phyloP scores from a whole-genome alignment of 2,113 vertebrate species.

The Emberiza fucata region DNA sequence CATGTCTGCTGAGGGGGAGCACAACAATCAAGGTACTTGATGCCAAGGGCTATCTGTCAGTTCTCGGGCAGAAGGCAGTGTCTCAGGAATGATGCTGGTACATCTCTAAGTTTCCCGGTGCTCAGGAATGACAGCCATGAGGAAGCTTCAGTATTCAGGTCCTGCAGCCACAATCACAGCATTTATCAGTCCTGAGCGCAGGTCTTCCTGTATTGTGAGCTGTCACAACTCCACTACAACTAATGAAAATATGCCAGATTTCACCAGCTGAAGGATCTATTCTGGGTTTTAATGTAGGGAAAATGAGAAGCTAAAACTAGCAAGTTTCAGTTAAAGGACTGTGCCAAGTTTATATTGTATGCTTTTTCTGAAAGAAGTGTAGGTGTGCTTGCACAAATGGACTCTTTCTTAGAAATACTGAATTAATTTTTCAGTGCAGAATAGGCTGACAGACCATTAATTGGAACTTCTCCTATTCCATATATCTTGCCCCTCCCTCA shows the following conservation, averaged over 20 bases:
- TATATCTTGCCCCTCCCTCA: neutral
- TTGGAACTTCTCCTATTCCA: fast-evolving
- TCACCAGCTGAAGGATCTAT: neutral
- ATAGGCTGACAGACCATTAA: neutral
- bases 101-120: neutral
- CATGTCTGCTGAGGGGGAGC: neutral
- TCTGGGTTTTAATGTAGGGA: neutral
- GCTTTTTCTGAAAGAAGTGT: neutral
- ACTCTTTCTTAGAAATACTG: neutral
- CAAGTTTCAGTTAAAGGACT: neutral
- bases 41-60: neutral
- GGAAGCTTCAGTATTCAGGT: neutral
- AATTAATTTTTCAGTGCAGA: neutral
- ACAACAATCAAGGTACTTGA: neutral
- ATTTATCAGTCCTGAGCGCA: neutral
- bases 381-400: neutral
- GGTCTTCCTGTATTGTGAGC: neutral
- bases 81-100: neutral
- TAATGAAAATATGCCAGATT: neutral
- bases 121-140: neutral
- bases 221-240: neutral
- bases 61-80: neutral
- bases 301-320: neutral
- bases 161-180: neutral
- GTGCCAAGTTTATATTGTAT: neutral